These are phyloP conservation scores for Halocynthia roretzi DNA, from an alignment of 23 tunicate species.

Conservation along the genomic window DNA sequence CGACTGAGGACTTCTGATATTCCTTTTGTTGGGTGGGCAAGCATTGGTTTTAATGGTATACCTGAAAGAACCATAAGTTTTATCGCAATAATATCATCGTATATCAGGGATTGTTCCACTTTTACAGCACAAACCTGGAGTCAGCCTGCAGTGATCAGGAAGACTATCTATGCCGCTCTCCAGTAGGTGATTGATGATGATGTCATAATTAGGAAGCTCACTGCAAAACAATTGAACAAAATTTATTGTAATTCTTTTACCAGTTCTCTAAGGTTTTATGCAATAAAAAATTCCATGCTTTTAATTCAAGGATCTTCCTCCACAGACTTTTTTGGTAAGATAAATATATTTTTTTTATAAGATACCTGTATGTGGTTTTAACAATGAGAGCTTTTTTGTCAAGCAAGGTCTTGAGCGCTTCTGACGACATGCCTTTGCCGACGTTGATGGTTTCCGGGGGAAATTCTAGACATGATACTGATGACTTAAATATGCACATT, in stretches of 20 bases:
- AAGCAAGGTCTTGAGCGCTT: slow-evolving; percentile 34
- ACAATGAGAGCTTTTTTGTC: slow-evolving; percentile 79
- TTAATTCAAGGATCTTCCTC: no score
- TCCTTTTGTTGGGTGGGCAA: slow-evolving; percentile 99
- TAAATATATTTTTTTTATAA: background rate
- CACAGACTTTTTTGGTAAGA: no score
- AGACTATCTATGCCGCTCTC: slow-evolving; percentile 77
- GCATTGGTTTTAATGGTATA: slow-evolving; percentile 92
- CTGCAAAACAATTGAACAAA: slow-evolving; percentile 12
- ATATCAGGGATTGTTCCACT: background rate
- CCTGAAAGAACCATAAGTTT: slow-evolving; percentile 16
- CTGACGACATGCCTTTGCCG: slow-evolving; percentile 44
- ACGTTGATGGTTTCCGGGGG: slow-evolving; percentile 61
- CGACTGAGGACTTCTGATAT: slow-evolving; percentile 70
- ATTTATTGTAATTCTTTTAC: background rate
- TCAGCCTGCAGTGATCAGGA: slow-evolving; percentile 77
- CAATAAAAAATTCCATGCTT: no score
- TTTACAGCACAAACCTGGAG: slow-evolving; percentile 56
- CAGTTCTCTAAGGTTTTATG: no score
- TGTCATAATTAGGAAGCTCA: slow-evolving; percentile 96
- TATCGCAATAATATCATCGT: background rate
- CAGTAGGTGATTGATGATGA: slow-evolving; percentile 43
- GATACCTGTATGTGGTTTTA: slow-evolving; percentile 71
- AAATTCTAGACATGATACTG: slow-evolving; percentile 24
- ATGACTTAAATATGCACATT: background rate